A percentile compares a stretch with the other conserved stretches of the same genome.
Conservation (phyloP, 2,113 vertebrate genomes). For the Oceanites oceanicus region DNA sequence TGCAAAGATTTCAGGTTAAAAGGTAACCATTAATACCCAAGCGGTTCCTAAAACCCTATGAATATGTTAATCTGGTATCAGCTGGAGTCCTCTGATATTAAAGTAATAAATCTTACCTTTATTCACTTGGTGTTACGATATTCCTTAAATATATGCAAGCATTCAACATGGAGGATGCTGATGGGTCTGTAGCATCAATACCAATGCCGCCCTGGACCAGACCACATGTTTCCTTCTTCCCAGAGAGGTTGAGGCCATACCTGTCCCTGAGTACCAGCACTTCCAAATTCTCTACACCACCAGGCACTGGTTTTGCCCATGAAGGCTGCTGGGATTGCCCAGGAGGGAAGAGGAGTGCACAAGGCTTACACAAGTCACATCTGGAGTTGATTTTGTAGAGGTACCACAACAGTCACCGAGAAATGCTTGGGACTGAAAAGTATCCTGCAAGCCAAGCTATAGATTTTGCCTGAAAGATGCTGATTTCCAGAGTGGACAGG, state of each 20-base stretch:
- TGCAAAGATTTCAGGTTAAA: slow-evolving; percentile 27
- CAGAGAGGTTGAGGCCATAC: not conserved
- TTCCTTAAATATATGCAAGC: not conserved
- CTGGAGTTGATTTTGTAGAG: not conserved
- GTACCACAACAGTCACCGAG: not conserved
- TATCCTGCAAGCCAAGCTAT: not conserved
- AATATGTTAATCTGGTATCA: slow-evolving; percentile 1
- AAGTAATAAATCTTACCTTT: not conserved
- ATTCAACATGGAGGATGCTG: not conserved
- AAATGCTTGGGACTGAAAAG: not conserved
- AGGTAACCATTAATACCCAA: not conserved
- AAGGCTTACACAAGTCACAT: not conserved
- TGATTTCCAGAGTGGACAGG: not conserved
- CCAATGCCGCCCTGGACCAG: not conserved
- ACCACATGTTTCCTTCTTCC: fast-evolving
- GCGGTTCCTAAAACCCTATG: not conserved
- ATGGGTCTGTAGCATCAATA: not conserved
- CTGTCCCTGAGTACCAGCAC: not conserved
- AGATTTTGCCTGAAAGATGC: not conserved
- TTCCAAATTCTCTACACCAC: not conserved
- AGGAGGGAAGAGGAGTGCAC: not conserved
- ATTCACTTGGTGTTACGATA: not conserved
- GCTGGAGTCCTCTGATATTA: not conserved
- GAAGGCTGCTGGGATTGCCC: not conserved
- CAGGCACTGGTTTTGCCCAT: not conserved